These are phyloP conservation scores for Sebastes hubbsi DNA, from an alignment of 2,797 vertebrate species.

Conservation along the genomic window DNA sequence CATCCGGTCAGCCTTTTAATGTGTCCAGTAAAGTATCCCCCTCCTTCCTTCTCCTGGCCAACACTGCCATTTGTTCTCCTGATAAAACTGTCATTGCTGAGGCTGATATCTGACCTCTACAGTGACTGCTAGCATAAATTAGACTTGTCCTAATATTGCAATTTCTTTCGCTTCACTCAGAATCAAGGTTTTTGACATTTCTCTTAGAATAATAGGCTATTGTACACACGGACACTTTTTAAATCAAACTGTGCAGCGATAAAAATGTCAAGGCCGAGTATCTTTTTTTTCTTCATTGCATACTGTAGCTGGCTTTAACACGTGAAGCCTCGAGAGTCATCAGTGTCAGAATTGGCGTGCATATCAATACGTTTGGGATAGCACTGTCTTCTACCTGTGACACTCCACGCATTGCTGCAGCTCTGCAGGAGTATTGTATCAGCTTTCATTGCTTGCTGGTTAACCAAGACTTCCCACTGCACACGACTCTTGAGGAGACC, in stretches of 20 bases:
- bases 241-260: conserved; percentile 77
- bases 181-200: conserved; percentile 85
- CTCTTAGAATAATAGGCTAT: conserved; percentile 77
- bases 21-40: conserved; percentile 74
- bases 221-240: conserved; percentile 78
- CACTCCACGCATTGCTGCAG: conserved; percentile 51
- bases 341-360: conserved; percentile 68
- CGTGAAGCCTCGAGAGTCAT: conserved; percentile 64
- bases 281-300: conserved; percentile 25
- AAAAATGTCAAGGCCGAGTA: conserved; percentile 77
- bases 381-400: conserved; percentile 64
- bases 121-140: conserved; percentile 81
- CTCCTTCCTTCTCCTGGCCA: conserved; percentile 66
- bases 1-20: conserved; percentile 72
- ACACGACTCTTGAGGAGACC: conserved; percentile 55
- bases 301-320: conserved; percentile 37
- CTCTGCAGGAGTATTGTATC: conserved; percentile 68
- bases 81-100: conserved; percentile 84
- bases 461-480: conserved; percentile 73
- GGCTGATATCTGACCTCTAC: conserved; percentile 81
- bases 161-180: conserved; percentile 75
- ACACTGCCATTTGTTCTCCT: conserved; percentile 80
- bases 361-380: conserved; percentile 66
- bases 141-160: conserved; percentile 82
- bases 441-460: conserved; percentile 75